Evolutionary conservation across 2,113 vertebrate species (phyloP), one percentile per base, ranked within the genome.

Genomic region (Daphoenositta chrysoptera): DNA sequence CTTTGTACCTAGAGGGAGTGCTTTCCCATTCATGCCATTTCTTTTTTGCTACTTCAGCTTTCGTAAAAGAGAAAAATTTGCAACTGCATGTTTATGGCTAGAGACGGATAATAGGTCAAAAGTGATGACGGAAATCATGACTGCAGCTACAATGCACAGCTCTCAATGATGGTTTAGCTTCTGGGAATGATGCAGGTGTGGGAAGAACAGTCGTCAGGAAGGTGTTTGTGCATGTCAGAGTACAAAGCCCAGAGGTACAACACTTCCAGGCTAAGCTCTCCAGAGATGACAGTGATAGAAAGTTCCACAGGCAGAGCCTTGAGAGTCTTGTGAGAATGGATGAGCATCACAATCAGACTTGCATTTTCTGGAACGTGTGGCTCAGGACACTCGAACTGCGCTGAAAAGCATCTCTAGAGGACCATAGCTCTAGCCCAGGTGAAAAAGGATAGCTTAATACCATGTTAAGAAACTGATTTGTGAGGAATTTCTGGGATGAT

Each of bases 241-340:
- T 61, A 45, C 44, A 79, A 82, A 51, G 6, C 9, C 13, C 24
- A 47, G 33, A 33, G n/a, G 11, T 1, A 39, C 22, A 45, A 69
- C 15, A 27, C 28, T 65, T 51, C 15, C 15, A 65, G 30, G 11
- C 21, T n/a, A 42, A 30, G n/a, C 7, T 44, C 14, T 65, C 15
- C 40, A 40, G 7, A 47, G 10, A 3, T 47, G 17, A 4, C 10
- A 42, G 14, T 40, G 40, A 30, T 4, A 84, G 65, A 54, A 73
- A 13, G 10, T 17, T 75, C 51, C 16, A 23, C 15, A 35, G 16
- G 7, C 58, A 28, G 21, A 83, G 3, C 16, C 31, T 70, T 3
- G 1, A 23, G 13, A 30, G 11, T 61, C n/a, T 21, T 35, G 1
- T 78, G 39, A 10, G 11, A 56, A 21, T 1, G 1, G 19, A 60